Evolutionary conservation across 2,888 invertebrate species (phyloP).

Genomic region (Amorpha juglandis): DNA sequence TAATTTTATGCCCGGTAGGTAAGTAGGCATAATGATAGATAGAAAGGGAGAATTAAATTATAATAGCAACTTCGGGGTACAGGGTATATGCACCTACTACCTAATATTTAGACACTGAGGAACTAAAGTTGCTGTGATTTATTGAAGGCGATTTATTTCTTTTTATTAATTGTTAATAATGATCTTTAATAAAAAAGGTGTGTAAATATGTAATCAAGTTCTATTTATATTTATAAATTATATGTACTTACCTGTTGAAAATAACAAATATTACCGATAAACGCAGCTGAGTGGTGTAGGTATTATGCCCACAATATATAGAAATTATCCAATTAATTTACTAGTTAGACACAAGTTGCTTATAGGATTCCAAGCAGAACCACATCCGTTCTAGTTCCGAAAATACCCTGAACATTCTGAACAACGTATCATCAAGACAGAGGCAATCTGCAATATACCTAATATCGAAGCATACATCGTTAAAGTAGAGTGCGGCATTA

Average conservation of each 20-base stretch:
- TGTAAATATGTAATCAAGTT: too few species aligned
- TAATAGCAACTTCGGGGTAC: too few species aligned
- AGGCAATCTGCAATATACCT: slow-evolving; percentile 52
- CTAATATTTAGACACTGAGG: too few species aligned
- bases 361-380: slow-evolving; percentile 50
- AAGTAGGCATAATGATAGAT: too few species aligned
- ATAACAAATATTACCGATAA: neutral
- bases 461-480: slow-evolving; percentile 42
- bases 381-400: slow-evolving; percentile 53
- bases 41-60: too few species aligned
- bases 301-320: neutral
- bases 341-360: neutral
- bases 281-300: neutral
- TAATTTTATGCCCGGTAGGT: too few species aligned
- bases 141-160: too few species aligned
- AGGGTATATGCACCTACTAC: too few species aligned
- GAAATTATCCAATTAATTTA: slow-evolving; percentile 8
- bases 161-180: too few species aligned
- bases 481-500: neutral
- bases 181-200: too few species aligned
- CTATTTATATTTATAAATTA: too few species aligned
- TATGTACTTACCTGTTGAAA: neutral
- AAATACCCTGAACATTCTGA: slow-evolving; percentile 47
- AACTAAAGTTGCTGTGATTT: too few species aligned
- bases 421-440: slow-evolving; percentile 46